phyloP scores from a whole-genome alignment of 2,888 invertebrate species.

The Drosophila cracens region DNA sequence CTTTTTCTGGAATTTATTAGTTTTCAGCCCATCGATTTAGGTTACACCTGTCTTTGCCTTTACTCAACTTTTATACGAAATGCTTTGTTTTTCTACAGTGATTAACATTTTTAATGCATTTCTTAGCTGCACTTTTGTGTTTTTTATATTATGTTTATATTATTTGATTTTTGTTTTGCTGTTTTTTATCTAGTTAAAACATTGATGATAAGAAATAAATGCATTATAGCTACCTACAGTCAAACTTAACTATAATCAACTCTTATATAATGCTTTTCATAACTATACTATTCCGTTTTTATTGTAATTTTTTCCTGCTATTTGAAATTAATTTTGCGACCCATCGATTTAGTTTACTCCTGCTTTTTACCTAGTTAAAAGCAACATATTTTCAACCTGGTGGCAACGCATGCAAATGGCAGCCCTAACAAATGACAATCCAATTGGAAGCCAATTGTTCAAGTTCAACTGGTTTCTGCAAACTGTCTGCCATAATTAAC shows the following conservation, averaged over 20 bases:
- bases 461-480: constrained; percentile 20
- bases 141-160: neutral
- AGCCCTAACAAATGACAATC: constrained; percentile 4
- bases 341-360: neutral
- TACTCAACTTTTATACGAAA: too few relatives aligned
- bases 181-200: neutral
- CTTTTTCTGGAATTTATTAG: too few relatives aligned
- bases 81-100: too few relatives aligned
- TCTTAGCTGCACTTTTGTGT: too few relatives aligned
- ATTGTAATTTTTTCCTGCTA: neutral
- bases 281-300: neutral
- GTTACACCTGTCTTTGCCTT: neutral
- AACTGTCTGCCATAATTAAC: constrained; percentile 1
- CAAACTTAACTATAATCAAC: neutral
- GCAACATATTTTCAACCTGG: neutral
- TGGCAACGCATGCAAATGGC: constrained; percentile 20
- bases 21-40: too few relatives aligned
- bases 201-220: neutral
- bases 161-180: neutral
- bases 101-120: too few relatives aligned
- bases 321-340: neutral
- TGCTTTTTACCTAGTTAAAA: neutral
- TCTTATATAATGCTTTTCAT: neutral
- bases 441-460: constrained; percentile 1
- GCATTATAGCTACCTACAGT: neutral